These are phyloP conservation scores for Lycaon pictus DNA, from an alignment of 2,113 vertebrate species.

Conservation along the genomic window DNA sequence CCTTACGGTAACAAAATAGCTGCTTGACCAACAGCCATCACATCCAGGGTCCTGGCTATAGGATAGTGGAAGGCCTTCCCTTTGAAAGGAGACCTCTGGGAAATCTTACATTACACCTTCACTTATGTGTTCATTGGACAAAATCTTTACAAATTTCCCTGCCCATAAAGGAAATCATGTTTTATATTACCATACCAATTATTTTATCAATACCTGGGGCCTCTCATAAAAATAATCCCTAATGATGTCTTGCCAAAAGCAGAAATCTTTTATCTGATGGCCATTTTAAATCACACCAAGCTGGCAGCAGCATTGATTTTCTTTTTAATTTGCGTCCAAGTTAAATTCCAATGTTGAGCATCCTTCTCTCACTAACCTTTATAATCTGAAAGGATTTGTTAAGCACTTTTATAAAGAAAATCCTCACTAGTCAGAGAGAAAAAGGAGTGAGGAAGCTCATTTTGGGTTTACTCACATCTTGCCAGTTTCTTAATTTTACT, in stretches of 20 bases:
- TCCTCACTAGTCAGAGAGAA: neutral
- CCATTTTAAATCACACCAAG: neutral
- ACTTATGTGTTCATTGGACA: neutral
- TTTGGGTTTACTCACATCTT: neutral
- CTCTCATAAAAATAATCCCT: conserved; percentile 1
- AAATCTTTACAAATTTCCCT: neutral
- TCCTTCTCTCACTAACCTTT: neutral
- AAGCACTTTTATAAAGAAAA: neutral
- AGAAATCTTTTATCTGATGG: neutral
- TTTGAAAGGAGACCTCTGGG: neutral
- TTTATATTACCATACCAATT: neutral
- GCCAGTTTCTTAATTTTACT: neutral
- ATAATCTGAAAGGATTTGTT: neutral
- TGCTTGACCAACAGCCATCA: neutral
- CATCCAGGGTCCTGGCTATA: neutral
- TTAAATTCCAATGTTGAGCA: neutral
- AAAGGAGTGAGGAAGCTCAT: neutral
- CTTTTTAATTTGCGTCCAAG: neutral
- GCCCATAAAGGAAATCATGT: neutral
- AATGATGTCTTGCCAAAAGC: neutral
- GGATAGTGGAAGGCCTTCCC: neutral
- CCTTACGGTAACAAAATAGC: neutral
- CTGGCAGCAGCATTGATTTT: neutral
- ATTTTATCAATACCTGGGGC: neutral
- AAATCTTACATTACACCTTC: neutral